Base-by-base conservation (phyloP, 2,888 invertebrate genomes). In the Phasia obesa region DNA sequence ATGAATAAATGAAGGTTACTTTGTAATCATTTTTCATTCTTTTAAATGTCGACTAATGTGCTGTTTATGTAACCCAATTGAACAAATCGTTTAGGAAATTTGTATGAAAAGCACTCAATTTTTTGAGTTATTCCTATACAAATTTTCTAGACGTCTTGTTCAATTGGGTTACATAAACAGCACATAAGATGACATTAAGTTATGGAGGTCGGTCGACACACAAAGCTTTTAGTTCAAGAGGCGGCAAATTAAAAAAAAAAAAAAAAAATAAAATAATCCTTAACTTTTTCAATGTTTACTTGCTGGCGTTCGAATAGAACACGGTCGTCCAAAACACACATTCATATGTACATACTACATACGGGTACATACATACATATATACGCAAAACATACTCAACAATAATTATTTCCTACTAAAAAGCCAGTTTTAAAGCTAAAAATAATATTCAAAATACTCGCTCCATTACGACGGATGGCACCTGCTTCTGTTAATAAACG, bases 371-470 rank as follows among this genome's bases (percentile, higher is more conserved):
- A 57, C 38, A 42, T 4, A n/a, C 38, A n/a, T 42, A n/a, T 15
- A 62, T 17, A 23, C 23, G 11, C 6, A 51, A 21, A 65, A 31
- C 21, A 47, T 64, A 57, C 17, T 51, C 35, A 67, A 47, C 53
- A 77, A 74, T 82, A 77, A 77, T 82, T 73, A 76, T 77, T 81
- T 81, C 76, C 71, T 77, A 71, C 21, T 82, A 77, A 82, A 77
- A 77, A 77, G 73, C 73, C 77, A 67, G 81, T 82, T 82, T 77
- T 51, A 69, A 65, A 42, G 62, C 67, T 82, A 82, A 82, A 82
- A 77, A 82, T 74, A 82, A 67, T 76, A 71, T 71, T 65, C 44
- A 69, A 70, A 75, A 81, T 70, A 57, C 42, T 42, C 27, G 27
- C 23, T 35, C 23, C 65, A 57, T 55, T 75, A 67, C 67, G 67